Evolutionary conservation across 2,113 vertebrate genomes (phyloP), one percentile per base, ranked within the genome.

Genomic region (Scytalopus superciliaris): DNA sequence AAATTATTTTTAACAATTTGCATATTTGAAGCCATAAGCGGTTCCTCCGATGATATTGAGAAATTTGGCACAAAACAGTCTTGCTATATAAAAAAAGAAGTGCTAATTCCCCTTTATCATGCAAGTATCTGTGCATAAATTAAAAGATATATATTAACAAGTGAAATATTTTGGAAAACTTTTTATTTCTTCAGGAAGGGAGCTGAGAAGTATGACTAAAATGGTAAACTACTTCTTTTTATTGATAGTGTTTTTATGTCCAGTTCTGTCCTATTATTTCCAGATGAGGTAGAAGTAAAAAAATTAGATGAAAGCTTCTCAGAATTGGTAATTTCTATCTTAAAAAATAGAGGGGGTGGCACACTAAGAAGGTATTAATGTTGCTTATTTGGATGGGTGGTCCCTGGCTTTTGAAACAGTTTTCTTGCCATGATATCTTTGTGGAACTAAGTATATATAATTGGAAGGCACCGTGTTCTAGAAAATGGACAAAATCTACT

Each of bases 311-410:
- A 42, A 42, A 42, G 40, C 40, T 42, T 42, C 40, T 42, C 40
- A 42, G 40, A 42, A 42, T 42, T 42, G 40, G 40, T 42, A 12
- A 42, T 42, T 35, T 69, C n/a, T 75, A 53, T 31, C 33, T 72
- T 7, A 7, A 18, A 57, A 81, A 44, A 4, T 28, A 12, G 4
- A 3, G 2, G 2, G 3, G 10, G 6, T 42, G 10, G 4, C 39
- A 47, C 21, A 18, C 45, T 47, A 8, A 53, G 25, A 88, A 57
- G 27, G 49, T 60, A 10, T 19, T 77, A 19, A 14, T 44, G 27
- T 70, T 91, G 15, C 49, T 72, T 67, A 37, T 28, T 47, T 80
- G 28, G 3, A 6, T 67, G 35, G 2, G 21, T 82, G 19, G 19
- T 56, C 78, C 17, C 9, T 42, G 15, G 64, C 14, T 76, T 79